Conservation (phyloP, 2,888 invertebrate genomes). For the Leucozona laternaria region DNA sequence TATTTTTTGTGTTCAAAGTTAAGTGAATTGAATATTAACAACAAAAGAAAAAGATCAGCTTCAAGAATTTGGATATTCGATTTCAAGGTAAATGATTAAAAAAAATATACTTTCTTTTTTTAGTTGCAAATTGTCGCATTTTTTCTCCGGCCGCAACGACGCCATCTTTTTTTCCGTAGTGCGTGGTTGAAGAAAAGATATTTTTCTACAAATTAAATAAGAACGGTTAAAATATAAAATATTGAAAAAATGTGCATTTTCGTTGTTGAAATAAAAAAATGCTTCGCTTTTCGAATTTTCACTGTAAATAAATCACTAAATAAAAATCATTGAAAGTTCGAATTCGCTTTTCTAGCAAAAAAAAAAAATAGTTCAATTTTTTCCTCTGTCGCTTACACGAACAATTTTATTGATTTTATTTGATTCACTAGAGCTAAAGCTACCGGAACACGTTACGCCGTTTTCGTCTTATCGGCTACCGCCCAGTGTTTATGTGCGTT, state of each 20-base stretch:
- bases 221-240: constrained; percentile 31
- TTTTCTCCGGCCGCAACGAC: constrained; percentile 55
- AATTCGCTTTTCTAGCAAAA: constrained; percentile 51
- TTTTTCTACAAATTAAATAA: constrained; percentile 19
- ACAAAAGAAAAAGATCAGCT: not conserved
- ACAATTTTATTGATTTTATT: constrained; percentile 73
- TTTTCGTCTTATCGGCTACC: constrained; percentile 70
- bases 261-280: constrained; percentile 13
- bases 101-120: not conserved
- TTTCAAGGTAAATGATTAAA: constrained; percentile 50
- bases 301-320: constrained; percentile 43
- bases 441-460: constrained; percentile 67
- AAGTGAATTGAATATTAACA: not conserved
- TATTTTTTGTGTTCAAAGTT: constrained; percentile 31
- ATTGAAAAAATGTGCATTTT: constrained; percentile 26
- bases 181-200: constrained; percentile 58
- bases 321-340: constrained; percentile 66
- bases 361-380: constrained; percentile 37
- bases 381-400: constrained; percentile 69
- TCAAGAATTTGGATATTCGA: constrained; percentile 37
- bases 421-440: constrained; percentile 65
- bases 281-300: constrained; percentile 71
- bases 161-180: constrained; percentile 68
- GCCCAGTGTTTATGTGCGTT: constrained; percentile 53
- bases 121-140: constrained; percentile 50